Percentiles rank a stretch among this genome's conserved stretches.
Evolutionary conservation across 2,113 vertebrate genomes (phyloP).

Genomic region (Pelecanoides urinatrix): DNA sequence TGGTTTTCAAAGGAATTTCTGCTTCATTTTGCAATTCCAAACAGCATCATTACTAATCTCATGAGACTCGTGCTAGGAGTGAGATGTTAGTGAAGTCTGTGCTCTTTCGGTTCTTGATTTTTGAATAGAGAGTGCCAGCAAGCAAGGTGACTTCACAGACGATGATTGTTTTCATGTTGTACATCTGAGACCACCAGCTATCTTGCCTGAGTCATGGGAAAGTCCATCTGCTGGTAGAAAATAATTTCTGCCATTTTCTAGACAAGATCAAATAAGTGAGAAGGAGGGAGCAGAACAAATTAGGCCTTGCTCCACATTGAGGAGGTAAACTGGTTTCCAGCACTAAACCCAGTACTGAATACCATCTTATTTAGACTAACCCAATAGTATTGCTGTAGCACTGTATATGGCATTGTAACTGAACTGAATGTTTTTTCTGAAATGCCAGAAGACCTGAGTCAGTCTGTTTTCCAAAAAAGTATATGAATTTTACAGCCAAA

Average conservation of each 20-base stretch:
- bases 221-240: background rate
- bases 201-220: background rate
- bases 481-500: background rate
- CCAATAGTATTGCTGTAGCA: background rate
- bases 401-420: background rate
- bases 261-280: background rate
- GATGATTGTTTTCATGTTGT: background rate
- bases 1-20: background rate
- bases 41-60: background rate
- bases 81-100: background rate
- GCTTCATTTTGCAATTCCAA: background rate
- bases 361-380: background rate
- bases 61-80: background rate
- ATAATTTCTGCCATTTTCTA: background rate
- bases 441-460: background rate
- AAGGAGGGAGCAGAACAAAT: background rate
- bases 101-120: background rate
- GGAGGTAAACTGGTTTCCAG: background rate
- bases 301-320: background rate
- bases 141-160: background rate
- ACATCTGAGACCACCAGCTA: background rate
- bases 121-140: background rate
- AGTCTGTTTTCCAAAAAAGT: background rate
- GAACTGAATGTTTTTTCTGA: background rate
- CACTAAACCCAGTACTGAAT: background rate